Percentiles rank a stretch among this genome's conserved stretches.
These are phyloP conservation scores for Hyphantria cunea DNA, from an alignment of 1,140 invertebrate genomes.

Conservation along the genomic window DNA sequence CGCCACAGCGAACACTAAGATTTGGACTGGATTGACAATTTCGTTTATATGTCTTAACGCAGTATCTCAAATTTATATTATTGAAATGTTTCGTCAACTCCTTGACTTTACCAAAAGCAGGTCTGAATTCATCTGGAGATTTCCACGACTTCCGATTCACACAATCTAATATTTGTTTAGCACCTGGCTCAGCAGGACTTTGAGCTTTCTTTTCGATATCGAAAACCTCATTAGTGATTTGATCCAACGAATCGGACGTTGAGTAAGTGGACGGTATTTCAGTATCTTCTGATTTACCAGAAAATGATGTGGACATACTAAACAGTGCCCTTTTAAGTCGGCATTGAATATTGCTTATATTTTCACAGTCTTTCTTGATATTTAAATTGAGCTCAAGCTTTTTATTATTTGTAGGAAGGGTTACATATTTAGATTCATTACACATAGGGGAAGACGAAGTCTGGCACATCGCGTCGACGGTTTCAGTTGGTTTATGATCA, in stretches of 20 bases:
- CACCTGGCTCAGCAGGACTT: slow-evolving; percentile 42
- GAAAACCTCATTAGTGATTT: slow-evolving; percentile 41
- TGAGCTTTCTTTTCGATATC: slow-evolving; percentile 31
- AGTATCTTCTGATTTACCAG: slow-evolving; percentile 67
- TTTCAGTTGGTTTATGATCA: slow-evolving; percentile 53
- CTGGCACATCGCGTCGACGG: slow-evolving; percentile 67
- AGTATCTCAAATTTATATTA: slow-evolving; percentile 73
- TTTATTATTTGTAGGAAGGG: slow-evolving; percentile 22
- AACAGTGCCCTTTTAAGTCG: slow-evolving; percentile 61
- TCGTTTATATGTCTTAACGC: slow-evolving; percentile 71
- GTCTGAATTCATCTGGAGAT: slow-evolving; percentile 83
- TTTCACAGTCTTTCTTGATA: slow-evolving; percentile 53
- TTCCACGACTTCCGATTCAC: slow-evolving; percentile 84
- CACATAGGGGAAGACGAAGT: slow-evolving; percentile 56
- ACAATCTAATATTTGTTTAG: slow-evolving; percentile 55
- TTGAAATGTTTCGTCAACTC: slow-evolving; percentile 85
- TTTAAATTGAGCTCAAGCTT: slow-evolving; percentile 56
- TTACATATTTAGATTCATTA: slow-evolving; percentile 34
- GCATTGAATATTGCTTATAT: slow-evolving; percentile 57
- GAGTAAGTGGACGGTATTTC: slow-evolving; percentile 61
- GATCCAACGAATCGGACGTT: slow-evolving; percentile 62
- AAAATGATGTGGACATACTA: slow-evolving; percentile 59
- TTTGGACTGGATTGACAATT: slow-evolving; percentile 79
- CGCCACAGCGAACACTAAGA: slow-evolving; percentile 49
- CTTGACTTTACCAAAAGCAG: slow-evolving; percentile 84